Evolutionary conservation across 2,888 invertebrate genomes (phyloP), one percentile per base, ranked within the genome.

Genomic region (Adelphocoris suturalis): DNA sequence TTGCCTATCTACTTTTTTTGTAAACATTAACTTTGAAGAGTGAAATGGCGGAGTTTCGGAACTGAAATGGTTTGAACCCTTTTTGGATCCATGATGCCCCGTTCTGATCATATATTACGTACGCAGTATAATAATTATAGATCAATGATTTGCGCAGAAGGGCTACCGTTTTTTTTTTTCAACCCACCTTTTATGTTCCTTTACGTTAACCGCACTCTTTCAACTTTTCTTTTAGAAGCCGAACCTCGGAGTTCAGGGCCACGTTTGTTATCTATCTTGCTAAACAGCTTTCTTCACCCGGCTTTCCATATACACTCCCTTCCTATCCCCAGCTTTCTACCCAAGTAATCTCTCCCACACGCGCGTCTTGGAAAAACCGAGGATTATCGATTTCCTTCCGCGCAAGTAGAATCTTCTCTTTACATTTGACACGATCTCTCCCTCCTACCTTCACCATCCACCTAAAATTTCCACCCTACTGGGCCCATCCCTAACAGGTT

Each of bases 361-460:
- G 85, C 88, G 76, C 47, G 78, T 80, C 78, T 78, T 88, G 88
- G 52, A 55, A 76, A 76, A 76, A 48, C 52, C 78, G 19, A 52
- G 80, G 88, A 80, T 88, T 52, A 76, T 88, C 88, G 80, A 88
- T 88, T 88, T 52, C 55, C 88, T 88, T 88, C 88, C 76, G 88
- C 48, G 37, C 76, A 88, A 88, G 82, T 82, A 52, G 82, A 19
- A 14, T 82, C 82, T 82, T 82, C 82, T 52, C 82, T 82, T 82
- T 82, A 27, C 82, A 82, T 82, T 82, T 82, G 82, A 82, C 82
- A 82, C 52, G 47, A 82, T 82, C 52, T 48, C 23, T 19, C 52
- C 47, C 52, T 19, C 48, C 82, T 37, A 37, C 37, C 3, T 37
- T 37, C 37, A n/a, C 47, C 47, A 47, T 27, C 48, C n/a, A 52